Conservation (phyloP, 2,113 vertebrate species). For the Oryzias javanicus region DNA sequence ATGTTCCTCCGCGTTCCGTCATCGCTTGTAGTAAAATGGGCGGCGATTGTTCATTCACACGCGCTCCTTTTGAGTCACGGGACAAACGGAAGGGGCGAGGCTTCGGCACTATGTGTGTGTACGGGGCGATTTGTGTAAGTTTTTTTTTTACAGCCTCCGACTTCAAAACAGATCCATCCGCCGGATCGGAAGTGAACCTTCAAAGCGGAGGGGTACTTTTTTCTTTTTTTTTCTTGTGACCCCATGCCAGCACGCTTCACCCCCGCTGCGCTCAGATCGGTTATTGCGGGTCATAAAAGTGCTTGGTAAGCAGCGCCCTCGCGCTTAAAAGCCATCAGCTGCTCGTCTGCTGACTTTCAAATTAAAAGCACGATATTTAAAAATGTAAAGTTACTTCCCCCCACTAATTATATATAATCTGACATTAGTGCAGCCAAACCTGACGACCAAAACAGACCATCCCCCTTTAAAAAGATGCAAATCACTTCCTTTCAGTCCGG, state of each 20-base stretch:
- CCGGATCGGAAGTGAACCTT: constrained; percentile 64
- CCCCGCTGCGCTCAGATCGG: constrained; percentile 27
- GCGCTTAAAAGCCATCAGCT: constrained; percentile 11
- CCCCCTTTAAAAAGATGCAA: constrained; percentile 65
- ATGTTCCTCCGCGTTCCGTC: constrained; percentile 38
- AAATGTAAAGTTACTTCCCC: no score
- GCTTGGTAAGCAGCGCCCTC: constrained; percentile 16
- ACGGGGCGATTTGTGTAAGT: not conserved
- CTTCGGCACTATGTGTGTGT: constrained; percentile 24
- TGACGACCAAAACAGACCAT: constrained; percentile 44
- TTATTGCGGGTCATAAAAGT: constrained; percentile 64
- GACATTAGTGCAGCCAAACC: constrained; percentile 23
- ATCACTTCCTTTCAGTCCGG: constrained; percentile 75
- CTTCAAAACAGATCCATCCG: constrained; percentile 60
- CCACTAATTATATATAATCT: no score
- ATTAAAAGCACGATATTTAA: no score
- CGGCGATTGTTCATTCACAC: constrained; percentile 65
- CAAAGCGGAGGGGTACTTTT: constrained; percentile 42
- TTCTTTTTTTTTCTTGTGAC: constrained; percentile 32
- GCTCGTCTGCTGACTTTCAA: not conserved
- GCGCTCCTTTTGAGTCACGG: constrained; percentile 42
- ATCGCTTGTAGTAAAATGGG: constrained; percentile 62
- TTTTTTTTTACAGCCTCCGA: constrained; percentile 45
- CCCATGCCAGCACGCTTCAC: constrained; percentile 54
- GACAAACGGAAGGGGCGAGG: constrained; percentile 50